Evolutionary conservation across 2,113 vertebrate species (phyloP).

Genomic region (Daboia siamensis): DNA sequence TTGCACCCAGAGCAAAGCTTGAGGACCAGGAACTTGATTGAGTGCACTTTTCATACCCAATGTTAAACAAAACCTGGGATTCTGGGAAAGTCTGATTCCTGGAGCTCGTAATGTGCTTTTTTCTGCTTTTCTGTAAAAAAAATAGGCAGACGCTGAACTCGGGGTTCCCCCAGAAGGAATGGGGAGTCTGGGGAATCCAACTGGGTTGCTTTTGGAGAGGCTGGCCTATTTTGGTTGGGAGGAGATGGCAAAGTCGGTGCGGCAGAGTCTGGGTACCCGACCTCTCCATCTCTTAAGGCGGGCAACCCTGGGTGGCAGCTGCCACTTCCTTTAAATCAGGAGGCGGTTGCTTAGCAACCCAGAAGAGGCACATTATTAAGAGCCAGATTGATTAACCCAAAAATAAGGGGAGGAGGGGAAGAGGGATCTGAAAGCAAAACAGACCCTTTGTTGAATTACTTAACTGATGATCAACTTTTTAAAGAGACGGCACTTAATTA

Average conservation of each 20-base stretch:
- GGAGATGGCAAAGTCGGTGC: conserved; percentile 10
- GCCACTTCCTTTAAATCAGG: conserved; percentile 70
- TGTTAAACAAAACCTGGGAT: neutral
- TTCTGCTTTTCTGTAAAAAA: too few species aligned
- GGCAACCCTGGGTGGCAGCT: conserved; percentile 70
- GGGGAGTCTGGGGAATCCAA: neutral
- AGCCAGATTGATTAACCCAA: conserved; percentile 76
- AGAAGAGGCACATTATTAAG: conserved; percentile 75
- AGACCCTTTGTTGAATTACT: conserved; percentile 77
- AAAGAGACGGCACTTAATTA: conserved; percentile 82
- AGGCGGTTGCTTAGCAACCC: conserved; percentile 79
- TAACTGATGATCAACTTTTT: conserved; percentile 81
- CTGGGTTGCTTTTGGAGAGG: neutral
- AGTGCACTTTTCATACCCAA: neutral
- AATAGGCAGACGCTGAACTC: neutral
- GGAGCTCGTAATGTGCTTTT: neutral
- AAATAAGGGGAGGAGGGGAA: neutral
- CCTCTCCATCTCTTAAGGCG: conserved; percentile 49
- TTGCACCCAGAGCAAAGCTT: neutral
- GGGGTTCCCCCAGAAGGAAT: too few species aligned
- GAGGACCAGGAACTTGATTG: neutral
- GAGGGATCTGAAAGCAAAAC: conserved; percentile 66
- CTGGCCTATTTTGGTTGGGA: neutral
- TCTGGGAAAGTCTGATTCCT: neutral
- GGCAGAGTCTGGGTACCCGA: neutral